Evolutionary conservation across 2,113 vertebrate genomes (phyloP), one percentile per base, ranked within the genome.

Genomic region (Haplotaxodon microlepis): DNA sequence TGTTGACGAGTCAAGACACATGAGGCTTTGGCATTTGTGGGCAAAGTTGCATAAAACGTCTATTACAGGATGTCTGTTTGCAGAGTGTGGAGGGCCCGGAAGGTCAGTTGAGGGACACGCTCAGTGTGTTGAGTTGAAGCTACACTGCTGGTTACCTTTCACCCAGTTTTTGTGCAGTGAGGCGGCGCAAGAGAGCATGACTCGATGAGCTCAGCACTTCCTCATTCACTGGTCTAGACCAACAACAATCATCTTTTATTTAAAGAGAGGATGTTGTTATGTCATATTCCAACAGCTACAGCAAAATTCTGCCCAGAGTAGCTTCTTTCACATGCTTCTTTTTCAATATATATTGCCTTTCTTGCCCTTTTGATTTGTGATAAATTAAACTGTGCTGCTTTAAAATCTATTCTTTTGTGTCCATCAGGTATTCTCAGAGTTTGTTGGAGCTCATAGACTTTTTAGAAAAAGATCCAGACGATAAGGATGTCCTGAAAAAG

Each of bases 381-480:
- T 6, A 1, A 45, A 45, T 45, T 17, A 73, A 45, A 73, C 40
- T 73, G 4, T 81, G 6, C 36, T 34, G 10, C 59, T 50, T n/a
- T 40, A 12, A 31, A 47, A 17, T 79, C 3, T 21, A 4, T 61
- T 24, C 34, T 87, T 92, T 85, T 90, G 29, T 90, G 10, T 88
- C 84, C 24, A 9, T 73, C 90, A 97, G 97, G 97, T 97, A 97
- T 92, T 96, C 96, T 14, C 98, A 98, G 94, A 99, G 98, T 92
- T 94, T 99, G 85, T 95, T 97, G 95, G 99, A 99, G 57, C 91
- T 99, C 56, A 94, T 99, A 71, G 98, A 99, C 40, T 99, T 99
- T 91, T 95, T 98, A 90, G 98, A 98, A 83, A 97, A 97, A 93
- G 97, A 95, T 80, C 97, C 98, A 73, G 96, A 98, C 31, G 97